Evolutionary conservation across 2,888 invertebrate species (phyloP).

Genomic region (Cataglyphis albicans): DNA sequence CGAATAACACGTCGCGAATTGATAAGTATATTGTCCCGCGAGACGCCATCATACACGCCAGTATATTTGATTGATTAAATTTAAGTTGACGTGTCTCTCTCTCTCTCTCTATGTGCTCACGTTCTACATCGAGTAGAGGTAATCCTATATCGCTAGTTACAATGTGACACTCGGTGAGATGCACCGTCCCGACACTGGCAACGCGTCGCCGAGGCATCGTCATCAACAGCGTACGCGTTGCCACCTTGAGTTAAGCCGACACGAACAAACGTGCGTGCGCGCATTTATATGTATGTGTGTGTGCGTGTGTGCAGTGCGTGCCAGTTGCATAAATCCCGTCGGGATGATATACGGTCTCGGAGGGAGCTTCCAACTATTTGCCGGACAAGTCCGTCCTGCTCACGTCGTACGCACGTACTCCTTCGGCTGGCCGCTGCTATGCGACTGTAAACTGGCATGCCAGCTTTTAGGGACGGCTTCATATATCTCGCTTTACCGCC

Average conservation of each 20-base stretch:
- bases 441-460: slow-evolving; percentile 42
- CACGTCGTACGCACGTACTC: slow-evolving; percentile 63
- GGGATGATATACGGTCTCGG: slow-evolving; percentile 77
- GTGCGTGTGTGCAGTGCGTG: slow-evolving; percentile 55
- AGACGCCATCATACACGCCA: slow-evolving; percentile 4
- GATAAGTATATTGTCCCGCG: slow-evolving; percentile 27
- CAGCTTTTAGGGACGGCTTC: slow-evolving; percentile 54
- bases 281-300: slow-evolving; percentile 59
- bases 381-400: slow-evolving; percentile 67
- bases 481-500: slow-evolving; percentile 53
- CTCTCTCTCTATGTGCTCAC: neutral
- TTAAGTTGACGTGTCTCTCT: slow-evolving; percentile 35
- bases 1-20: slow-evolving; percentile 9
- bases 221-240: slow-evolving; percentile 37
- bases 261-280: slow-evolving; percentile 62
- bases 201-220: slow-evolving; percentile 11
- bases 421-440: slow-evolving; percentile 14
- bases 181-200: slow-evolving; percentile 23
- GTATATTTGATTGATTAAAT: slow-evolving; percentile 39
- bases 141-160: slow-evolving; percentile 35
- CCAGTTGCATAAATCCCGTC: slow-evolving; percentile 73
- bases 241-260: slow-evolving; percentile 66
- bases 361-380: slow-evolving; percentile 77
- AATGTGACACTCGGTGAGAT: slow-evolving; percentile 26
- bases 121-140: neutral